Base-by-base conservation (phyloP, 2,888 invertebrate genomes). In the Spodoptera littoralis region DNA sequence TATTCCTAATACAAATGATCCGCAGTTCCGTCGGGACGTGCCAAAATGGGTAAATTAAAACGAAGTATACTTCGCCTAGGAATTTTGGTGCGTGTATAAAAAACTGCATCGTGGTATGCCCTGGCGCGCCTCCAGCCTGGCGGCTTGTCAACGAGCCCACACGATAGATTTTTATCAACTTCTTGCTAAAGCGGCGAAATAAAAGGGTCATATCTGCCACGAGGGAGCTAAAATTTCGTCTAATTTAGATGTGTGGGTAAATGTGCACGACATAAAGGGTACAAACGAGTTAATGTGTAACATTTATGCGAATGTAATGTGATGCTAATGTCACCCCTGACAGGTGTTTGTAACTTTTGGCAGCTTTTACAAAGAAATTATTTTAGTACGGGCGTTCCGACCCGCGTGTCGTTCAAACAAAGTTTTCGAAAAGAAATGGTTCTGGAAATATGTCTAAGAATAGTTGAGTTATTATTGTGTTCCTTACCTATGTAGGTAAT, bases 21-120 rank as follows among this genome's bases (percentile, higher is more conserved):
- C 88, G 84, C 86, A 87, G 82, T 92, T 92, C 91, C 91, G 88
- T 55, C 52, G 85, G 83, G 84, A 87, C 85, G 89, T 92, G 92
- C 92, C 92, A 93, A 92, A 92, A 90, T 93, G 89, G 89, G 90
- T 89, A 90, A 92, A 93, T 93, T 92, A 93, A 92, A 90, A 90
- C 86, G 76, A 83, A 91, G 87, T 90, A 88, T 85, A 86, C 83
- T 88, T 86, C 62, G 65, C 58, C 55, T 78, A 75, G 78, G 72
- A 82, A 86, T 86, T 88, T 87, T 85, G 82, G 80, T 87, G 85
- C 83, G 87, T 85, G 78, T 83, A 87, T 57, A 90, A 91, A 91
- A 91, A 90, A 82, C 86, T 86, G 76, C 86, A 83, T 76, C 67
- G 68, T 73, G 66, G 77, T 76, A 69, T 48, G 47, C 41, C 61